Percentiles rank a stretch among this genome's conserved stretches.
Conservation (phyloP, 2,797 vertebrate genomes). For the Tragopan temminckii region DNA sequence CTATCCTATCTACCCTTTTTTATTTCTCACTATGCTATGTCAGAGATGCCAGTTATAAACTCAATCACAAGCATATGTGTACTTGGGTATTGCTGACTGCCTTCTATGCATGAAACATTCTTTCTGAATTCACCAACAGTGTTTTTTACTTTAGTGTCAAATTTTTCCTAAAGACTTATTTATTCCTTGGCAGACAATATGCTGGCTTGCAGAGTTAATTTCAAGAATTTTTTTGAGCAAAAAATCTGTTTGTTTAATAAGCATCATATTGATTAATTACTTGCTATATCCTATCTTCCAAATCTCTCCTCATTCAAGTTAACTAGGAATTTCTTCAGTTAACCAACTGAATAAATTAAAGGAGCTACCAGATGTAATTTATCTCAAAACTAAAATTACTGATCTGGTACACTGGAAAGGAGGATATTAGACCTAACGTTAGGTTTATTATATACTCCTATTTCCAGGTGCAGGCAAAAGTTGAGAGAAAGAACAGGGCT, state of each 20-base stretch:
- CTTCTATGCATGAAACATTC: not conserved
- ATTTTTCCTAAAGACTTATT: not conserved
- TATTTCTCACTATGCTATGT: not conserved
- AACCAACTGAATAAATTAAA: not conserved
- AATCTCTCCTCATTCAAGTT: not conserved
- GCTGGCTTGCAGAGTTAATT: not conserved
- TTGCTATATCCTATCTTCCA: not conserved
- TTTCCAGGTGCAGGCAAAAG: not conserved
- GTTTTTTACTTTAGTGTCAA: not conserved
- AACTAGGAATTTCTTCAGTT: not conserved
- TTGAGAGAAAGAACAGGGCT: not conserved
- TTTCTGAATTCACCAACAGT: not conserved
- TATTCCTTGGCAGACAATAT: not conserved
- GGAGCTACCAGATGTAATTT: not conserved
- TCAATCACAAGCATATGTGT: not conserved
- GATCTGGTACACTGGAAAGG: not conserved
- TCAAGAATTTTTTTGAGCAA: not conserved
- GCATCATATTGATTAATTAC: not conserved
- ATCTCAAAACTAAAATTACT: not conserved
- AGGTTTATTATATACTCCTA: not conserved
- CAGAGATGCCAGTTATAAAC: not conserved
- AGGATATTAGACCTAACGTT: not conserved
- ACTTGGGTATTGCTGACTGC: not conserved
- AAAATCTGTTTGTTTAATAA: not conserved
- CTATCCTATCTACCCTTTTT: not conserved